phyloP scores from a whole-genome alignment of 2,888 invertebrate species.

The Subacronicta megacephala region DNA sequence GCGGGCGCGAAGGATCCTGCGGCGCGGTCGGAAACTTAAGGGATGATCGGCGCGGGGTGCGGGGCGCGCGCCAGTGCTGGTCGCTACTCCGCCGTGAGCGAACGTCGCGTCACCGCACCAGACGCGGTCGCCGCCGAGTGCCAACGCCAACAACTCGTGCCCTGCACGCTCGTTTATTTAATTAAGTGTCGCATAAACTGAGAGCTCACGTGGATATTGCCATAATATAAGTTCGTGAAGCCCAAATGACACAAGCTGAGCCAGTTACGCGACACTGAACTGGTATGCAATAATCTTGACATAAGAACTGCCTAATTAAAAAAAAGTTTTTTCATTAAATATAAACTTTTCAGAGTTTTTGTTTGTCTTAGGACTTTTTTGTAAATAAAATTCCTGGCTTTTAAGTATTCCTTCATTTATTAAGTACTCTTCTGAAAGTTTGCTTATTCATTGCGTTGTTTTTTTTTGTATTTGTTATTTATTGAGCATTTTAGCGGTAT shows the following conservation, averaged over 20 bases:
- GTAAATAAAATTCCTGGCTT: conserved; percentile 41
- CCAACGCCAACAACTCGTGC: conserved; percentile 56
- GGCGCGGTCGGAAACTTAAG: conserved; percentile 65
- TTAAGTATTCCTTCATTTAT: conserved; percentile 39
- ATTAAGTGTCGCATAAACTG: conserved; percentile 85
- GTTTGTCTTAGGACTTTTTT: conserved; percentile 42
- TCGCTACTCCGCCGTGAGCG: conserved; percentile 81
- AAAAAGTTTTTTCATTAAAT: conserved; percentile 59
- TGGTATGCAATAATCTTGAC: conserved; percentile 73
- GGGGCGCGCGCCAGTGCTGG: conserved; percentile 80
- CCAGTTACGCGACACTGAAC: conserved; percentile 64
- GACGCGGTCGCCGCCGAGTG: conserved; percentile 53
- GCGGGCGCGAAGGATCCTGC: conserved; percentile 70
- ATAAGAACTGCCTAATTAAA: conserved; percentile 53
- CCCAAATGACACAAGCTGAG: conserved; percentile 68
- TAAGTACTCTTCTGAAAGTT: conserved; percentile 40
- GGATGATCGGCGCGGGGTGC: conserved; percentile 75
- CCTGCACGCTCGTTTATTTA: conserved; percentile 75
- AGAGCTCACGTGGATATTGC: conserved; percentile 76
- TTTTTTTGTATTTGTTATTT: conserved; percentile 35
- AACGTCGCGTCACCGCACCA: conserved; percentile 69
- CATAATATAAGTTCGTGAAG: conserved; percentile 64
- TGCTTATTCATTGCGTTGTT: conserved; percentile 39
- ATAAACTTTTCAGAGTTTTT: conserved; percentile 49
- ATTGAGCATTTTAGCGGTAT: conserved; percentile 14